phyloP scores from a whole-genome alignment of 1,140 invertebrate genomes.

The Leptinotarsa defecta region DNA sequence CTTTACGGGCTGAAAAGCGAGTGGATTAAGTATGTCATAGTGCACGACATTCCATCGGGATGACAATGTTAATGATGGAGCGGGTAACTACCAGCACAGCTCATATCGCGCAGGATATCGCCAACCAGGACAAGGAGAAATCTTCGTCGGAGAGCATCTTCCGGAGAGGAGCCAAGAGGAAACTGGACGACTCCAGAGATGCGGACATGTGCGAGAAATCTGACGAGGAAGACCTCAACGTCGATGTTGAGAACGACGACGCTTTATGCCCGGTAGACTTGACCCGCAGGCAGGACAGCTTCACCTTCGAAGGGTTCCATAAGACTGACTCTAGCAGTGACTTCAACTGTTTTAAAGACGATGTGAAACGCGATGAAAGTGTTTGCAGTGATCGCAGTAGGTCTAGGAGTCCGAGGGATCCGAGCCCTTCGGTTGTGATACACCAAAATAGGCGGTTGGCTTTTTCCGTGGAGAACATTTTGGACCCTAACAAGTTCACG shows the following conservation, averaged over 20 bases:
- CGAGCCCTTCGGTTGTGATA: constrained; percentile 55
- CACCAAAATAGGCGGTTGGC: constrained; percentile 64
- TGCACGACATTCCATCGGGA: constrained; percentile 42
- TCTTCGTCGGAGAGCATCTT: constrained; percentile 35
- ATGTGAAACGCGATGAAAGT: constrained; percentile 54
- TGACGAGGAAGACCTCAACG: constrained; percentile 55
- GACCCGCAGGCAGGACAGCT: constrained; percentile 53
- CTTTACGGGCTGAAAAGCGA: background rate
- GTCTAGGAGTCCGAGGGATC: constrained; percentile 53
- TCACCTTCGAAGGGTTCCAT: constrained; percentile 40
- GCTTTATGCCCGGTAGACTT: constrained; percentile 56
- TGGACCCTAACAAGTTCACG: constrained; percentile 89
- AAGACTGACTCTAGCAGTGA: constrained; percentile 47
- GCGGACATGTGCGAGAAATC: constrained; percentile 52
- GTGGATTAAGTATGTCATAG: constrained; percentile 35
- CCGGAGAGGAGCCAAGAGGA: constrained; percentile 41
- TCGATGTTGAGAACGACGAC: constrained; percentile 57
- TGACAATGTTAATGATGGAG: constrained; percentile 61
- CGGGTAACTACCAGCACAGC: constrained; percentile 52
- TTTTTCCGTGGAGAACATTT: constrained; percentile 90
- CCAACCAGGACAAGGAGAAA: constrained; percentile 34
- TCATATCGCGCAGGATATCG: constrained; percentile 40
- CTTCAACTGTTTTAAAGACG: constrained; percentile 44
- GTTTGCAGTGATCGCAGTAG: constrained; percentile 58
- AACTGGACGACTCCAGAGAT: constrained; percentile 51